Conservation (phyloP, 2,888 invertebrate species). For the Chelonus formosanus region DNA sequence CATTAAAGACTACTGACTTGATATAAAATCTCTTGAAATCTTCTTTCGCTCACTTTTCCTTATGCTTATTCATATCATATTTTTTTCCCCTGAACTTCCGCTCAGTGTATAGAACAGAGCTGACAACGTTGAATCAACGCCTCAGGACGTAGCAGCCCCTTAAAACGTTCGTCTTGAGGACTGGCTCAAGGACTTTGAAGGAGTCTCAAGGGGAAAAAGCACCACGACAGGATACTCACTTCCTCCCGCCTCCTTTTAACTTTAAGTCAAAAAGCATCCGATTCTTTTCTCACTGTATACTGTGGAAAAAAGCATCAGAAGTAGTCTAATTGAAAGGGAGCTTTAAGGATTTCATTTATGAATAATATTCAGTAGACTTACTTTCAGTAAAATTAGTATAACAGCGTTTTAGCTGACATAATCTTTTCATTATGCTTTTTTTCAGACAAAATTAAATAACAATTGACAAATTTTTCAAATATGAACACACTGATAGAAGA, state of each 20-base stretch:
- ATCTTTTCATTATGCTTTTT: conserved; percentile 16
- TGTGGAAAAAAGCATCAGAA: conserved; percentile 14
- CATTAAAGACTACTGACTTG: no score
- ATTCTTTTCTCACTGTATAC: conserved; percentile 14
- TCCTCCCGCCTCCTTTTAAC: conserved; percentile 9
- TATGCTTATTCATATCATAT: not conserved
- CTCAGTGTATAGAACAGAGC: conserved; percentile 8
- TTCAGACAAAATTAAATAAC: no score
- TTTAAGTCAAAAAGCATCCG: conserved; percentile 22
- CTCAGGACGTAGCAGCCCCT: conserved; percentile 21
- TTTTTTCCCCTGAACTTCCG: conserved; percentile 6
- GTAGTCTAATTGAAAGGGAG: conserved; percentile 27
- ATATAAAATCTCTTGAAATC: conserved; percentile 14
- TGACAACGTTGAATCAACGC: conserved; percentile 22
- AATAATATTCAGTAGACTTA: not conserved
- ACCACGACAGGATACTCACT: conserved; percentile 13
- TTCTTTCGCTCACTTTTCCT: conserved; percentile 3
- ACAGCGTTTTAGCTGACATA: not conserved
- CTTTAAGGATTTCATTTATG: conserved; percentile 13
- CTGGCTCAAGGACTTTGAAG: conserved; percentile 25
- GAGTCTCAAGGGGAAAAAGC: not conserved
- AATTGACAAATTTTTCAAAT: no score
- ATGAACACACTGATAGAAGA: no score
- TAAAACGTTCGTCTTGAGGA: conserved; percentile 21
- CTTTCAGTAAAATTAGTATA: not conserved